A percentile compares a stretch with the other conserved stretches of the same genome.
Evolutionary conservation across 2,113 vertebrate genomes (phyloP).

Genomic region (Excalfactoria chinensis): DNA sequence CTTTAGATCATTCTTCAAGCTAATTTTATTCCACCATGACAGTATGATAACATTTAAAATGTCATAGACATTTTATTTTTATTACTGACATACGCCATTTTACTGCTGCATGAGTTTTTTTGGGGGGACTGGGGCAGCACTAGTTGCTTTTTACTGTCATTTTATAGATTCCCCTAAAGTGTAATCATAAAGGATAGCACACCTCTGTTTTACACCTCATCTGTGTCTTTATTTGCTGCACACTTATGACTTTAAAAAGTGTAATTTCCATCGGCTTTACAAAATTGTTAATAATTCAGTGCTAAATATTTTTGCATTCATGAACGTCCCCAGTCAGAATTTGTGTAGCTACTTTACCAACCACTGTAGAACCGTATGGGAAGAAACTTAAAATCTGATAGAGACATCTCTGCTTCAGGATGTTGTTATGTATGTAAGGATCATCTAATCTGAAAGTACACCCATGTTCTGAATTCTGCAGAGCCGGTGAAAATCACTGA

Average conservation of each 20-base stretch:
- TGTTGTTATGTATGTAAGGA: background rate
- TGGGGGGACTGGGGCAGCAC: constrained; percentile 56
- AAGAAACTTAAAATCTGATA: background rate
- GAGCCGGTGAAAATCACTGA: background rate
- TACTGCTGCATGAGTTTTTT: constrained; percentile 77
- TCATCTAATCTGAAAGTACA: background rate
- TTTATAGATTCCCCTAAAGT: constrained; percentile 74
- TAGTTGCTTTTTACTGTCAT: constrained; percentile 79
- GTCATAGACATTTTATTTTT: constrained; percentile 83
- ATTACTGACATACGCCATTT: constrained; percentile 79
- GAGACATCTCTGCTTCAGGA: background rate
- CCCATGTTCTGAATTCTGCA: background rate
- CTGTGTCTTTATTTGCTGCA: constrained; percentile 24
- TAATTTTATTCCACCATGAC: constrained; percentile 90
- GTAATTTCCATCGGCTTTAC: constrained; percentile 44
- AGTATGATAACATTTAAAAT: constrained; percentile 87
- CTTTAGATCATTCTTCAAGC: constrained; percentile 93
- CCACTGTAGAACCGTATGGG: background rate
- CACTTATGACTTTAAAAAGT: background rate
- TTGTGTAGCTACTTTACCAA: background rate
- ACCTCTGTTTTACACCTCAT: constrained; percentile 47
- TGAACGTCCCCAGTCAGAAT: background rate
- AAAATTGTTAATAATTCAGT: constrained; percentile 10
- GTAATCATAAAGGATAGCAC: constrained; percentile 57
- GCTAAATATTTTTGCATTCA: background rate